Evolutionary conservation across 2,113 vertebrate genomes (phyloP), one percentile per base, ranked within the genome.

Genomic region (Erythrolamprus reginae): DNA sequence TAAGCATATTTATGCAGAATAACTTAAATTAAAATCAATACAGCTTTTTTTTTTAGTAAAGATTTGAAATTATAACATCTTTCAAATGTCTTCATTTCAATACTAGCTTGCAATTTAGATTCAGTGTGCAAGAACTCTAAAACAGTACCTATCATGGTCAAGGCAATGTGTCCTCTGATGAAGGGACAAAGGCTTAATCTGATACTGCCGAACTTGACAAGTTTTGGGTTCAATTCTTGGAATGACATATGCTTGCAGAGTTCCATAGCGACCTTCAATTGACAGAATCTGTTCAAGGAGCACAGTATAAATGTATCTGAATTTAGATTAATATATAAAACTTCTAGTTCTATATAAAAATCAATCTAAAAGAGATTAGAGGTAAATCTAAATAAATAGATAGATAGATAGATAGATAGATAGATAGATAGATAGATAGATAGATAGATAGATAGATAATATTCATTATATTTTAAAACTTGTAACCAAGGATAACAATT

Each of bases 191-290:
- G 99, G 99, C 93, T 98, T 99, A 94, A 99, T 99, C 92, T 98
- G 98, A 93, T 99, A 99, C 82, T 98, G 98, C 85, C 97, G 98
- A 24, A 98, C 98, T 92, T 99, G 99, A 93, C 99, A 99, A 33
- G 99, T 99, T 97, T 99, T 99, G 5, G 99, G 99, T 93, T 99
- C 98, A 94, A 99, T 98, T 95, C 99, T 98, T 38, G 99, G 98
- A 24, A 98, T 99, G 88, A 99, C 94, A 28, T 99, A 99, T 0
- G 98, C 98, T 95, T 99, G 98, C 85, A 99, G 97, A 9, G 97
- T 99, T 65, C 99, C 99, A 2, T 99, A 99, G 92, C 99, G 99
- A 50, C 99, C 99, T 97, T 99, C 99, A 10, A 99, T 99, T 0
- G 99, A 99, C 38, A 98, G 98, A 94, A 99, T 97, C 99, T 99